phyloP scores from a whole-genome alignment of 2,888 invertebrate genomes.

The Adineta ricciae region DNA sequence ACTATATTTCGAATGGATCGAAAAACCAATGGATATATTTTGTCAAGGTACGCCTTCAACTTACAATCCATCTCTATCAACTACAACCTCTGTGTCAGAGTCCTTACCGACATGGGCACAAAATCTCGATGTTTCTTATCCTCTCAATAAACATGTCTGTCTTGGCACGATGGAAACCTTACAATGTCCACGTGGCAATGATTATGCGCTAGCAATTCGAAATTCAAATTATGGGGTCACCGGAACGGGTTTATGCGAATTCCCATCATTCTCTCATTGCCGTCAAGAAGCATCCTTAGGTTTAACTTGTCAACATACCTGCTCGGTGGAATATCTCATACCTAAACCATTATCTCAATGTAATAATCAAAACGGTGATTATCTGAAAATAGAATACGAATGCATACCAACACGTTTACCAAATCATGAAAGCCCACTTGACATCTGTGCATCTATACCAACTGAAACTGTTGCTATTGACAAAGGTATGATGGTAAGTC shows the following conservation, averaged over 20 bases:
- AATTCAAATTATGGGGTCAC: not conserved
- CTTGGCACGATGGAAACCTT: not conserved
- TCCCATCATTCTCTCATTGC: not conserved
- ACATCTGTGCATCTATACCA: not conserved
- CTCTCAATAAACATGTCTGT: not conserved
- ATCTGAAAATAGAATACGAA: constrained; percentile 23
- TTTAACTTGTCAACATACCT: constrained; percentile 22
- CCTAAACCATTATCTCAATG: constrained; percentile 18
- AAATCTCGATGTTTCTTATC: not conserved
- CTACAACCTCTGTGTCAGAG: not conserved
- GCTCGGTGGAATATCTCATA: constrained; percentile 6
- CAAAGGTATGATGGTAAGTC: not conserved
- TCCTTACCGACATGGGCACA: not conserved
- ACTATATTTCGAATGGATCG: constrained; percentile 28
- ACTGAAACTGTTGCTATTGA: not conserved
- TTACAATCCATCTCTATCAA: constrained; percentile 6
- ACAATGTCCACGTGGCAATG: not conserved
- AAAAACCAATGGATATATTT: not conserved
- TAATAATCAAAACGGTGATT: constrained; percentile 23
- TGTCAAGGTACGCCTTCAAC: not conserved
- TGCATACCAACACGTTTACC: constrained; percentile 23
- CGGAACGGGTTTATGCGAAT: not conserved
- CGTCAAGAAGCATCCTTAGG: not conserved
- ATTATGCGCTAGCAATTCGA: not conserved
- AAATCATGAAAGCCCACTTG: not conserved